Percentiles rank a stretch among this genome's conserved stretches.
Conservation (phyloP, 2,113 vertebrate species). For the Thalassoma bifasciatum region DNA sequence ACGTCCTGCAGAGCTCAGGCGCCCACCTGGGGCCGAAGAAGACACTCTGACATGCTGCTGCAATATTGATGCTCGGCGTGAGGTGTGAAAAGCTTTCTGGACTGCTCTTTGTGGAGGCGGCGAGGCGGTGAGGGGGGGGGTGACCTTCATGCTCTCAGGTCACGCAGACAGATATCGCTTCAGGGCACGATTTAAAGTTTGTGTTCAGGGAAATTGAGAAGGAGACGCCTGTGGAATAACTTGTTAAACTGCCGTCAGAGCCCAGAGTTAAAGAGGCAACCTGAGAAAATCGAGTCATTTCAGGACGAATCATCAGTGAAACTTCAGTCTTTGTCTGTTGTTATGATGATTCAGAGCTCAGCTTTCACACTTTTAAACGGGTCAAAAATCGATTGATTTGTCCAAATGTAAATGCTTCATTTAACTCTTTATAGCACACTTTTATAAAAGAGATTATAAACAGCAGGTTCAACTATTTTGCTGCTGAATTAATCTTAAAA, state of each 20-base stretch:
- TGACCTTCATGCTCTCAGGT: neutral
- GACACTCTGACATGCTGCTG: conserved; percentile 51
- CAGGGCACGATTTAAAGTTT: neutral
- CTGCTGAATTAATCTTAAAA: no score
- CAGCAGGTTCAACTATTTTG: no score
- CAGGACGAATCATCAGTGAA: no score
- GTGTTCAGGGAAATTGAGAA: neutral
- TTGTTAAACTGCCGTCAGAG: neutral
- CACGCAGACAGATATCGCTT: neutral
- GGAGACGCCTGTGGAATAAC: neutral
- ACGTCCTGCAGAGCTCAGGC: conserved; percentile 46
- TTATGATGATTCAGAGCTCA: neutral
- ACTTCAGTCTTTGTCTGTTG: no score
- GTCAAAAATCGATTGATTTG: no score
- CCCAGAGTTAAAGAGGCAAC: no score
- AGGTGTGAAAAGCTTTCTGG: conserved; percentile 51
- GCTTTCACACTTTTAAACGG: no score
- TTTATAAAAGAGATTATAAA: no score
- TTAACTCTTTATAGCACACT: no score
- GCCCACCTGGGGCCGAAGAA: conserved; percentile 30
- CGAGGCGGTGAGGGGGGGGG: no score
- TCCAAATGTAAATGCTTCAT: no score
- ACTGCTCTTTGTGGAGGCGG: conserved; percentile 3
- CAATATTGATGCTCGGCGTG: conserved; percentile 47
- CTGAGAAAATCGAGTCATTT: no score